phyloP scores from a whole-genome alignment of 1,140 invertebrate species.

The Diabrotica undecimpunctata region DNA sequence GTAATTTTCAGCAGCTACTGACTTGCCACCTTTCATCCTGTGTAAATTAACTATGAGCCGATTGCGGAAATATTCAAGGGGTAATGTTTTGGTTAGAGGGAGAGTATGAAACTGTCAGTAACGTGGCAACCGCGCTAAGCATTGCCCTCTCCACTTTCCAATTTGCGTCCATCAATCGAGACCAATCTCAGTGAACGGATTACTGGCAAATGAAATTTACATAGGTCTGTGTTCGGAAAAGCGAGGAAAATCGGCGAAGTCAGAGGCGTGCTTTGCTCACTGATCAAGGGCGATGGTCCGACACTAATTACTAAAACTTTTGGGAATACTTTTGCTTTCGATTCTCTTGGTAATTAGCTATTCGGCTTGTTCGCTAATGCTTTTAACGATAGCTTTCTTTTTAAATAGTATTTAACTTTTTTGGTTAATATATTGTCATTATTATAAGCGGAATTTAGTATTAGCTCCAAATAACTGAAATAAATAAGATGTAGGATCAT shows the following conservation, averaged over 20 bases:
- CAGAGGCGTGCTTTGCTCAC: constrained; percentile 7
- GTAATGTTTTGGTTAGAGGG: neutral
- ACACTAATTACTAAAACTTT: no score
- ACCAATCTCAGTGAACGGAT: constrained; percentile 60
- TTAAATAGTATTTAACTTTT: no score
- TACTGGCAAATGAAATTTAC: constrained; percentile 62
- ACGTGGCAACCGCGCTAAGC: constrained; percentile 21
- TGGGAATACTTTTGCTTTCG: no score
- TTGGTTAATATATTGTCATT: no score
- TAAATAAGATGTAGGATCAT: no score
- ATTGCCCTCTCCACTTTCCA: constrained; percentile 51
- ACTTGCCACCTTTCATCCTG: no score
- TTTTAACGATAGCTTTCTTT: no score
- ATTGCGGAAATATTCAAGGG: neutral
- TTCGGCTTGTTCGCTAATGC: no score
- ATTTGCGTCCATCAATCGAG: constrained; percentile 63
- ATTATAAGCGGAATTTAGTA: no score
- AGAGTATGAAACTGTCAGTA: constrained; percentile 9
- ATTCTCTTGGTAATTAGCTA: no score
- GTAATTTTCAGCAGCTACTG: no score
- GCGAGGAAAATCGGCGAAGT: constrained; percentile 20
- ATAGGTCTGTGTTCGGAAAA: constrained; percentile 46
- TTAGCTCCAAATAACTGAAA: no score
- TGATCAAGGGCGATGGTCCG: constrained; percentile 7
- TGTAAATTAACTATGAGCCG: neutral